phyloP scores from a whole-genome alignment of 2,113 vertebrate species.

The Xyrauchen texanus region DNA sequence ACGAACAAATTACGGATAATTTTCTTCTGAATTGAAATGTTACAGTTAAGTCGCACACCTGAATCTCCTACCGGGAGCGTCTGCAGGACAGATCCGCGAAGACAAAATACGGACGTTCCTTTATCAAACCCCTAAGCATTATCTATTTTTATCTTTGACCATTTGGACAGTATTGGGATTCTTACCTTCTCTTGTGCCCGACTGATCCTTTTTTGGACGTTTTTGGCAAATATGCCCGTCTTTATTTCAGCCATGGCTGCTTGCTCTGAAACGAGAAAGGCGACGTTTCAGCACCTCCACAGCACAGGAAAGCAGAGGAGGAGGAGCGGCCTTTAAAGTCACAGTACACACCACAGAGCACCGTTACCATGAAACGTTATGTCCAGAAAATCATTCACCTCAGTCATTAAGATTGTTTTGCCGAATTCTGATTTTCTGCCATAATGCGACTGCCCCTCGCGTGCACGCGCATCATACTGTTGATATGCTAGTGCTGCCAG shows the following conservation, averaged over 20 bases:
- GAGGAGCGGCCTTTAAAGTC: slow-evolving; percentile 58
- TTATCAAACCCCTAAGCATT: neutral
- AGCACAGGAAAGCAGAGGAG: slow-evolving; percentile 48
- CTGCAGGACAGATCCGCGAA: too few relatives aligned
- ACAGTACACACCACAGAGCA: slow-evolving; percentile 22
- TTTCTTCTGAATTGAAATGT: neutral
- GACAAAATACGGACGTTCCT: neutral
- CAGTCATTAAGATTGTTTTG: neutral
- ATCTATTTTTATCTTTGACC: neutral
- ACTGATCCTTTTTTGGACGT: slow-evolving; percentile 92
- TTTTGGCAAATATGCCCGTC: slow-evolving; percentile 95
- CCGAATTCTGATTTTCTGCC: too few relatives aligned
- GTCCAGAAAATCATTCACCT: neutral
- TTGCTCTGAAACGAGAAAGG: slow-evolving; percentile 57
- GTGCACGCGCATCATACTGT: too few relatives aligned
- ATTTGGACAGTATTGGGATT: neutral
- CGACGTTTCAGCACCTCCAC: slow-evolving; percentile 58
- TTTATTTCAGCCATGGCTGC: slow-evolving; percentile 96
- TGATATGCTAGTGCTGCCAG: too few relatives aligned
- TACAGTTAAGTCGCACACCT: slow-evolving; percentile 29
- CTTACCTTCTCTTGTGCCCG: slow-evolving; percentile 94
- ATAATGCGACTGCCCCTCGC: too few relatives aligned
- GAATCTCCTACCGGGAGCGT: slow-evolving; percentile 24
- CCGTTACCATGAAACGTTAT: too few relatives aligned
- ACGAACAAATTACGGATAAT: neutral